Conservation (phyloP, 2,797 vertebrate species). For the Anguilla anguilla region DNA sequence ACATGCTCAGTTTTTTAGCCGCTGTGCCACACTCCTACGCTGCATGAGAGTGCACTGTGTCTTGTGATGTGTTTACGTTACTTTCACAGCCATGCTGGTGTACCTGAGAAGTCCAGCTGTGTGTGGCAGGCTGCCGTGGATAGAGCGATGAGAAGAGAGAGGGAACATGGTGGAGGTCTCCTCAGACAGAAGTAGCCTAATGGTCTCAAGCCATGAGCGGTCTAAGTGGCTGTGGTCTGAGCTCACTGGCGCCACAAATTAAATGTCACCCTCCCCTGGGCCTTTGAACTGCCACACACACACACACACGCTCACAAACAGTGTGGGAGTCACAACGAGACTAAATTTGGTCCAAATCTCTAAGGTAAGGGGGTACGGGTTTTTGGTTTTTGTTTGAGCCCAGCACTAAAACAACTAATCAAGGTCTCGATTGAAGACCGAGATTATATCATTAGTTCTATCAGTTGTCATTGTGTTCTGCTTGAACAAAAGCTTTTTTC, state of each 20-base stretch:
- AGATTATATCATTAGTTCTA: not conserved
- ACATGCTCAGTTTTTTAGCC: not conserved
- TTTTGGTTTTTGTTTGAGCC: not conserved
- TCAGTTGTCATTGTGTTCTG: not conserved
- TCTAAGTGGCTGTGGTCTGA: not conserved
- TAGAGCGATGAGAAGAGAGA: not conserved
- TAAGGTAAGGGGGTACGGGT: not conserved
- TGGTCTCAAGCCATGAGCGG: not conserved
- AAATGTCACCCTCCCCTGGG: not conserved
- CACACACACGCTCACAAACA: not conserved
- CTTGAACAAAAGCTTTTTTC: not conserved
- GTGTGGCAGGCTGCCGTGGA: not conserved
- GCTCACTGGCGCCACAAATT: not conserved
- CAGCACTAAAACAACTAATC: conserved; percentile 1
- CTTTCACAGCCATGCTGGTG: not conserved
- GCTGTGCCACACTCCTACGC: not conserved
- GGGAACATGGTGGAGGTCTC: not conserved
- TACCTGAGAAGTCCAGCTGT: not conserved
- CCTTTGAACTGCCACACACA: not conserved
- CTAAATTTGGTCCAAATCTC: not conserved
- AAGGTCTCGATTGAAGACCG: not conserved
- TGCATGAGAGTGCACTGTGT: not conserved
- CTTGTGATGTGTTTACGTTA: not conserved
- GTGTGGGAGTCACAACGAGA: not conserved
- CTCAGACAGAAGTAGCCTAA: not conserved